phyloP scores from a whole-genome alignment of 2,113 vertebrate genomes.

The Capreolus pygargus region DNA sequence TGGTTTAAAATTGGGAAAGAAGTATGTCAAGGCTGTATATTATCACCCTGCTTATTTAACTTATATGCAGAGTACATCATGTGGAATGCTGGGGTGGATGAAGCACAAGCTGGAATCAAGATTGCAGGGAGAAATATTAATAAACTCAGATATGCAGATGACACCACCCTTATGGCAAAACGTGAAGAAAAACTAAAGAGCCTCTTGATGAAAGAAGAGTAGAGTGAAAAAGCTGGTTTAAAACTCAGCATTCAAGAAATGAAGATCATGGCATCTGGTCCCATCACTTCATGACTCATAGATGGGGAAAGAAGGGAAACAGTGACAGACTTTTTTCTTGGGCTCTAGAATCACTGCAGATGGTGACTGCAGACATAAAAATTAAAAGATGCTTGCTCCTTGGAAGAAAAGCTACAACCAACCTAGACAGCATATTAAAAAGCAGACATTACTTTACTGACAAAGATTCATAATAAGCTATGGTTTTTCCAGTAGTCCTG shows the following conservation, averaged over 20 bases:
- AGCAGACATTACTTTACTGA: neutral
- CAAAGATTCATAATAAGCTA: neutral
- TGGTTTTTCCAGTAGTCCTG: neutral
- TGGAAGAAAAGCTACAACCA: neutral
- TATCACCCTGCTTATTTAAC: neutral
- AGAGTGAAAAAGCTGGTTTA: neutral
- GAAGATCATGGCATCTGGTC: neutral
- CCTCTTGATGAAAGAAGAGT: neutral
- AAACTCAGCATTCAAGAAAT: neutral
- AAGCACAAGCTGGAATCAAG: neutral
- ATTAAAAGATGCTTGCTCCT: neutral
- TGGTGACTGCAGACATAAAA: neutral
- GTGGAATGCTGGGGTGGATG: neutral
- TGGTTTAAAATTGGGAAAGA: neutral
- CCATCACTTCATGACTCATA: neutral
- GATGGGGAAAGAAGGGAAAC: neutral
- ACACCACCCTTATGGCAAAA: neutral
- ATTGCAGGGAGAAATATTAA: neutral
- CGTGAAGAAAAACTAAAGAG: neutral
- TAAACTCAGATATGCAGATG: neutral
- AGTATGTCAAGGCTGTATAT: neutral
- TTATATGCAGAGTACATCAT: neutral
- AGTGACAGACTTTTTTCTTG: neutral
- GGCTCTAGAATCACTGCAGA: neutral
- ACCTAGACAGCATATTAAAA: neutral